Evolutionary conservation across 2,113 vertebrate genomes (phyloP).

Genomic region (Corythaeola cristata): DNA sequence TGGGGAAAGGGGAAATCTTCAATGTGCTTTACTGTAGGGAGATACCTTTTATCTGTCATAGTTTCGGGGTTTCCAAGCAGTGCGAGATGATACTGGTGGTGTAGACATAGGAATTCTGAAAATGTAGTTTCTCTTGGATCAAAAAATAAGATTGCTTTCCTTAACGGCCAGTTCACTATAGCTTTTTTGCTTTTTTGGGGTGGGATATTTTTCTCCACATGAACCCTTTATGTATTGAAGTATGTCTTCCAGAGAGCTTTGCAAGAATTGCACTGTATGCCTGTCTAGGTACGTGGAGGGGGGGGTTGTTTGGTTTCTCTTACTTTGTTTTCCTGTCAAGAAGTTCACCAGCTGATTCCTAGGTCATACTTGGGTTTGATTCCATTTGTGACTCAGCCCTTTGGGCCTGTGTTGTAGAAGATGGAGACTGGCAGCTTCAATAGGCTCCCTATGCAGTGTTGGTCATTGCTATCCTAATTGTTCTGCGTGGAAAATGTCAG

Average conservation of each 20-base stretch:
- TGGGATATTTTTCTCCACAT: fast-evolving
- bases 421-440: not conserved
- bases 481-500: not conserved
- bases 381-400: constrained; percentile 3
- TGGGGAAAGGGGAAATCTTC: not conserved
- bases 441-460: not conserved
- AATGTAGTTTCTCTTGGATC: not conserved
- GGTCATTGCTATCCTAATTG: not conserved
- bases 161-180: not conserved
- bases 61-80: not conserved
- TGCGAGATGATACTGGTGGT: not conserved
- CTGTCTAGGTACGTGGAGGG: not conserved
- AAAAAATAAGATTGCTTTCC: not conserved
- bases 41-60: not conserved
- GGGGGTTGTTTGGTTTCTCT: not conserved
- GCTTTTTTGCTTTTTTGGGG: not conserved
- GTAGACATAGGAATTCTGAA: not conserved
- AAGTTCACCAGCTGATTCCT: not conserved
- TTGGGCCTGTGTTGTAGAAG: not conserved
- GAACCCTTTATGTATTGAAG: not conserved
- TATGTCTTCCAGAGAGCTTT: not conserved
- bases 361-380: constrained; percentile 18
- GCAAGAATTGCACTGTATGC: not conserved
- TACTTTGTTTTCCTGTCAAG: not conserved
- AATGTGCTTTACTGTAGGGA: not conserved